Evolutionary conservation across 2,797 vertebrate genomes (phyloP).

Genomic region (Malurus splendens): DNA sequence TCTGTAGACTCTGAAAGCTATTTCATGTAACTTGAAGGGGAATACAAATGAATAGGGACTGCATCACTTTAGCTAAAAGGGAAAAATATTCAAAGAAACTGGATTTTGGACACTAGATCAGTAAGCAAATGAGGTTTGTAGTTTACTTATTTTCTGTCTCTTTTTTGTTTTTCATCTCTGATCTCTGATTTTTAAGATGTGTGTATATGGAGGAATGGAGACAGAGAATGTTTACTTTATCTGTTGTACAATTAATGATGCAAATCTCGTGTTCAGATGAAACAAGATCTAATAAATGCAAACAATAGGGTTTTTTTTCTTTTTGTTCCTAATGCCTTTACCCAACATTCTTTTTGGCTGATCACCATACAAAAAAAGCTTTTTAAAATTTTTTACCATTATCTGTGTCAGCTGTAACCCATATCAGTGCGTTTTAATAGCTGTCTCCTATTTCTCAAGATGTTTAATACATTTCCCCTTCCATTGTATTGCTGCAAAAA

Average conservation of each 20-base stretch:
- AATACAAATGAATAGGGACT: conserved; percentile 79
- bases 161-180: conserved; percentile 31
- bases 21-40: conserved; percentile 82
- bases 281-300: conserved; percentile 22
- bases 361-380: neutral
- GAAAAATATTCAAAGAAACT: conserved; percentile 47
- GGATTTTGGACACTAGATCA: conserved; percentile 50
- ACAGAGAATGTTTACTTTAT: neutral
- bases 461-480: conserved; percentile 20
- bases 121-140: conserved; percentile 20
- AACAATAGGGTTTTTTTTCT: neutral
- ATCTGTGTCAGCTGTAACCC: neutral
- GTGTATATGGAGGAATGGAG: neutral
- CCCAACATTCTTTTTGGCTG: neutral
- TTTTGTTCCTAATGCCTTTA: neutral
- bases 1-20: conserved; percentile 83
- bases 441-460: neutral
- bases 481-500: conserved; percentile 28
- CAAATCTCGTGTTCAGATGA: neutral
- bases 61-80: conserved; percentile 66
- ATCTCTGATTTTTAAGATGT: conserved; percentile 25
- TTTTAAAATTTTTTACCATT: neutral
- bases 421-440: conserved; percentile 7
- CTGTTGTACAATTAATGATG: conserved; percentile 28
- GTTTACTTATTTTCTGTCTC: conserved; percentile 20